Conservation (phyloP, 2,113 vertebrate genomes). For the Micromys minutus region DNA sequence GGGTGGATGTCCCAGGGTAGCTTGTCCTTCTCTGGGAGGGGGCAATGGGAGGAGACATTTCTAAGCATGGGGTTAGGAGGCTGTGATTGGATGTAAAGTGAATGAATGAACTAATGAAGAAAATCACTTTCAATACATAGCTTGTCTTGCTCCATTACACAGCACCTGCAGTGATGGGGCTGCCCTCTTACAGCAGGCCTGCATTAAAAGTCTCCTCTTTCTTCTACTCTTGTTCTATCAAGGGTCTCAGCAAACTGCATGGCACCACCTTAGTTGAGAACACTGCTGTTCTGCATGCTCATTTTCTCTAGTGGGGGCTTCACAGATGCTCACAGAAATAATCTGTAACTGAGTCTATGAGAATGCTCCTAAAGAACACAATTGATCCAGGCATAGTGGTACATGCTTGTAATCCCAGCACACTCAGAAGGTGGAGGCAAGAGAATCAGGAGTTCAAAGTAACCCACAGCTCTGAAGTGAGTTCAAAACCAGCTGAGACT, state of each 20-base stretch:
- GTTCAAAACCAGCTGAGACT: background rate
- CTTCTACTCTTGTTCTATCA: background rate
- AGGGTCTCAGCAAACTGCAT: too few species aligned
- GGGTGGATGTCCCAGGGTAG: too few species aligned
- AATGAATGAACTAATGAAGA: too few species aligned
- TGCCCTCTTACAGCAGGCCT: background rate
- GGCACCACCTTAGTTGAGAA: too few species aligned
- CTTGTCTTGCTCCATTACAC: background rate
- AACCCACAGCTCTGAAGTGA: background rate
- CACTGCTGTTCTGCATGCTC: fast-evolving
- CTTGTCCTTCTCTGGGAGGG: too few species aligned
- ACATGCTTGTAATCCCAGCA: background rate
- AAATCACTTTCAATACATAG: background rate
- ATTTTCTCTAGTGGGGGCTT: background rate
- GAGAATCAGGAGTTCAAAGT: background rate
- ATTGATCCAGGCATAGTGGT: background rate
- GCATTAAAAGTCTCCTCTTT: background rate
- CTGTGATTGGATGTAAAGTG: too few species aligned
- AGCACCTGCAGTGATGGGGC: background rate
- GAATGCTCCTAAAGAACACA: background rate
- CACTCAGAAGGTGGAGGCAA: background rate
- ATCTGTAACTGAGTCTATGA: background rate
- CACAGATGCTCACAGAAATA: background rate
- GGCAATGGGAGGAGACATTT: too few species aligned
- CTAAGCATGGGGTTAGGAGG: too few species aligned